Evolutionary conservation across 2,888 invertebrate species (phyloP).

Genomic region (Lasioglossum calceatum): DNA sequence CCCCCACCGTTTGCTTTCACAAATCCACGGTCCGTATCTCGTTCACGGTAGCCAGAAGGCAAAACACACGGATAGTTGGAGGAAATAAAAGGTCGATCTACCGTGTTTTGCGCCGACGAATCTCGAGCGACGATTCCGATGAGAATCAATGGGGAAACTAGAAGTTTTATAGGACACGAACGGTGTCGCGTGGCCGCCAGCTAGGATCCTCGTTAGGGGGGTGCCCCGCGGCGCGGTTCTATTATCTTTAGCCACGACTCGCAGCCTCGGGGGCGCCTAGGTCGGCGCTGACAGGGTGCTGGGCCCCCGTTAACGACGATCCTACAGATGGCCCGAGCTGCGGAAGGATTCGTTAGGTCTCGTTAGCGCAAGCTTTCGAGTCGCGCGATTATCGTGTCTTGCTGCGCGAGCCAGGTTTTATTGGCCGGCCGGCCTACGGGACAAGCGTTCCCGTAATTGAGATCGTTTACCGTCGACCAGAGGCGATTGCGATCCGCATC

Average conservation of each 20-base stretch:
- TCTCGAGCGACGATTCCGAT: background rate
- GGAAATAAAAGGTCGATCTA: background rate
- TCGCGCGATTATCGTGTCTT: slow-evolving; percentile 57
- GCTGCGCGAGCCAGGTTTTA: slow-evolving; percentile 54
- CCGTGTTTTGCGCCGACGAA: background rate
- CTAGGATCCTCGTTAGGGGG: slow-evolving; percentile 78
- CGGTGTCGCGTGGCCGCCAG: slow-evolving; percentile 61
- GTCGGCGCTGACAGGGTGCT: slow-evolving; percentile 58
- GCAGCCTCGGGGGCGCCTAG: slow-evolving; percentile 61
- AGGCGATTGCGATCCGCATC: slow-evolving; percentile 45
- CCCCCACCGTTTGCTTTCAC: background rate
- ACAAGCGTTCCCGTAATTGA: slow-evolving; percentile 50
- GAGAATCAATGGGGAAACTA: slow-evolving; percentile 2
- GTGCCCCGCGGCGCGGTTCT: slow-evolving; percentile 74
- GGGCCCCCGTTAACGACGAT: slow-evolving; percentile 75
- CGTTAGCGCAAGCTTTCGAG: slow-evolving; percentile 76
- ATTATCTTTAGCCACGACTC: slow-evolving; percentile 77
- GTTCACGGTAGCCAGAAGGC: background rate
- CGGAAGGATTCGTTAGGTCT: slow-evolving; percentile 80
- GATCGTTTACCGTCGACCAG: slow-evolving; percentile 67
- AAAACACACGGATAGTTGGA: background rate
- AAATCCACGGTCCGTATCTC: background rate
- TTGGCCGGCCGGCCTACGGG: slow-evolving; percentile 51
- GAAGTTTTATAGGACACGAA: slow-evolving; percentile 19
- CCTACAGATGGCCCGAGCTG: slow-evolving; percentile 81